Evolutionary conservation across 2,888 invertebrate species (phyloP).

Genomic region (Aproaerema taeniolella): DNA sequence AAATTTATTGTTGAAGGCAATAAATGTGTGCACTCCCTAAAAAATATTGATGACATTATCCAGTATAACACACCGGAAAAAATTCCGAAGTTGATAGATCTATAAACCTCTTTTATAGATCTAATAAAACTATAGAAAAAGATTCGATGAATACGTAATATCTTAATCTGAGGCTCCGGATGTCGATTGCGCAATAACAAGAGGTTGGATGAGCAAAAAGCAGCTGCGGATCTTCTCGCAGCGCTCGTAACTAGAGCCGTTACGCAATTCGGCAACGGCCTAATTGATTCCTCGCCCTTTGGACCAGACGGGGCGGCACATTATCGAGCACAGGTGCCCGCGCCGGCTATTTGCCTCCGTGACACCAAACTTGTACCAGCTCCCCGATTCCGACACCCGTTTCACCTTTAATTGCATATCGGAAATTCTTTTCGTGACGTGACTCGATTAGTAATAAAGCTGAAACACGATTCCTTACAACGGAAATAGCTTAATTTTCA

Average conservation of each 20-base stretch:
- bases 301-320: constrained; percentile 70
- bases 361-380: constrained; percentile 43
- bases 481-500: constrained; percentile 67
- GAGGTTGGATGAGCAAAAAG: constrained; percentile 72
- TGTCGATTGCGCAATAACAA: constrained; percentile 70
- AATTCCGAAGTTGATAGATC: constrained; percentile 21
- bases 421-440: constrained; percentile 64
- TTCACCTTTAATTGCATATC: constrained; percentile 66
- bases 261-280: constrained; percentile 71
- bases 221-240: constrained; percentile 66
- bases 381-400: constrained; percentile 49
- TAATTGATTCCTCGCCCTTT: constrained; percentile 76
- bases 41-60: too few species aligned
- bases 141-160: constrained; percentile 62
- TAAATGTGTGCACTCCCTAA: neutral
- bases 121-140: constrained; percentile 47
- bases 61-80: too few species aligned
- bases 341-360: constrained; percentile 61
- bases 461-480: constrained; percentile 44
- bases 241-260: constrained; percentile 71
- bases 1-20: too few species aligned
- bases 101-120: constrained; percentile 26
- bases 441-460: constrained; percentile 63
- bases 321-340: constrained; percentile 72
- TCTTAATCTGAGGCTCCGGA: constrained; percentile 65